phyloP scores from a whole-genome alignment of 2,888 invertebrate species.

The Cordilura impudica region DNA sequence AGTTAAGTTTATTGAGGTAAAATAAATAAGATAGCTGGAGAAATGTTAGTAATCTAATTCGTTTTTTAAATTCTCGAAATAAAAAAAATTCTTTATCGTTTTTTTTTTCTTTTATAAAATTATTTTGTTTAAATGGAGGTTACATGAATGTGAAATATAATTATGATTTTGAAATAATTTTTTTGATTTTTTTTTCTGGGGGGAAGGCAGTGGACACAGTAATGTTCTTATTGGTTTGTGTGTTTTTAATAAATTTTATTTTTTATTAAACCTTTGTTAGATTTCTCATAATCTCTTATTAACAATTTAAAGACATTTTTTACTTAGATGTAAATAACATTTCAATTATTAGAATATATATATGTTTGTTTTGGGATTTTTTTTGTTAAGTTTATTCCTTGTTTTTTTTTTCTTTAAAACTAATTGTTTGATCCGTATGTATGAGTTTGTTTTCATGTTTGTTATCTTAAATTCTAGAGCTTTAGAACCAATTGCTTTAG shows the following conservation, averaged over 20 bases:
- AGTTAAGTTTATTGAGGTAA: too few relatives aligned
- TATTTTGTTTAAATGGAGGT: too few relatives aligned
- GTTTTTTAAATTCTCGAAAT: too few relatives aligned
- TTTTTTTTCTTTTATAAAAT: too few relatives aligned
- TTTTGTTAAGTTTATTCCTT: slow-evolving; percentile 50
- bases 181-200: slow-evolving; percentile 36
- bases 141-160: too few relatives aligned
- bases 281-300: slow-evolving; percentile 37
- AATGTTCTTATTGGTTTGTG: slow-evolving; percentile 46
- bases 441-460: slow-evolving; percentile 30
- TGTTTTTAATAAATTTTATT: slow-evolving; percentile 4
- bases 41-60: too few relatives aligned
- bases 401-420: slow-evolving; percentile 39
- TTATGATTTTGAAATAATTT: too few relatives aligned
- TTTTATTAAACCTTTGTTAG: slow-evolving; percentile 41
- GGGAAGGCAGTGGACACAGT: slow-evolving; percentile 61
- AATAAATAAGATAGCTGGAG: too few relatives aligned
- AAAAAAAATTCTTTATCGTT: too few relatives aligned
- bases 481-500: slow-evolving; percentile 71
- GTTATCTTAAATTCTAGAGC: slow-evolving; percentile 61
- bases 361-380: slow-evolving; percentile 29
- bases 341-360: slow-evolving; percentile 53
- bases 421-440: slow-evolving; percentile 60
- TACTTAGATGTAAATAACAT: slow-evolving; percentile 58
- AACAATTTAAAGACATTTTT: slow-evolving; percentile 33